Conservation (phyloP, 2,888 invertebrate species). For the Gymnosoma rotundatum region DNA sequence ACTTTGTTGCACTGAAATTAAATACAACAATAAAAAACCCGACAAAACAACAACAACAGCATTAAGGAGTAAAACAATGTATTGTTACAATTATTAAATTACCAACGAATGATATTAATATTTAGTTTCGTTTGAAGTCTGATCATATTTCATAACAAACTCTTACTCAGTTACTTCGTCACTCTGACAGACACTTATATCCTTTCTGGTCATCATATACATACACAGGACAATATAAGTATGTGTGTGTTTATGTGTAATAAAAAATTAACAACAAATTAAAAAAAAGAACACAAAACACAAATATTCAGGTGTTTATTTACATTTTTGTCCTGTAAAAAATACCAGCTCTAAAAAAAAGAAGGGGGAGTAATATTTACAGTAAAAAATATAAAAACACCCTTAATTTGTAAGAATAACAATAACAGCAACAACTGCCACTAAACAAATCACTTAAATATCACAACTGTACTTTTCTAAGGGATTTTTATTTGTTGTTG, state of each 20-base stretch:
- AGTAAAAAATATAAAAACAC: constrained; percentile 14
- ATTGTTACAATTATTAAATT: constrained; percentile 67
- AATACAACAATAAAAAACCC: constrained; percentile 60
- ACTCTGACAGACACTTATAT: neutral
- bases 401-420: constrained; percentile 38
- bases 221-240: neutral
- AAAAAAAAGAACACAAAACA: constrained; percentile 39
- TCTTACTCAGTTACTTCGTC: neutral
- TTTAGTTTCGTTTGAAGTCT: constrained; percentile 56
- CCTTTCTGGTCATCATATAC: constrained; percentile 33
- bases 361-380: constrained; percentile 24
- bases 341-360: constrained; percentile 9
- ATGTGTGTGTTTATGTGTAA: neutral
- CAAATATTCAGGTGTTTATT: constrained; percentile 69
- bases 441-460: constrained; percentile 49
- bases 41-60: constrained; percentile 37
- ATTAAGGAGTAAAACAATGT: constrained; percentile 7
- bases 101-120: constrained; percentile 56
- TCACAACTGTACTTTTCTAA: constrained; percentile 61
- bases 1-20: constrained; percentile 47
- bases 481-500: constrained; percentile 32
- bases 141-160: constrained; percentile 68
- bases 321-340: constrained; percentile 51
- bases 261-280: constrained; percentile 44
- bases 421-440: constrained; percentile 19